Evolutionary conservation across 2,797 vertebrate genomes (phyloP).

Genomic region (Enteromius radiatus): DNA sequence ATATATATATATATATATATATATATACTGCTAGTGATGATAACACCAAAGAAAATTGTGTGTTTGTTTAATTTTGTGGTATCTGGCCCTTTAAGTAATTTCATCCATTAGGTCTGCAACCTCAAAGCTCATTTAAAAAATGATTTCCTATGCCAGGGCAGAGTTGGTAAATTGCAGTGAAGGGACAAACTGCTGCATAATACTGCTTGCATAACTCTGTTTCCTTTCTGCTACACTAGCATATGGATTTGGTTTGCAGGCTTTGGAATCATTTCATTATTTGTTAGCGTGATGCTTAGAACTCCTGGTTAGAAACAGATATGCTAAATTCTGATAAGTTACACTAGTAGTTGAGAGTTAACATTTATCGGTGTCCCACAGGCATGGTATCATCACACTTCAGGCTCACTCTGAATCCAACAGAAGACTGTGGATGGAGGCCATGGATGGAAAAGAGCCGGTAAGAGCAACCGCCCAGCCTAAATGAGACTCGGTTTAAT

Average conservation of each 20-base stretch:
- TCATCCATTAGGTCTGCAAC: not conserved
- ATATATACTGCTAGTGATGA: not conserved
- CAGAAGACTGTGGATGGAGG: conserved; percentile 95
- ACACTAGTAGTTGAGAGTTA: not conserved
- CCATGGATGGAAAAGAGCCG: conserved; percentile 98
- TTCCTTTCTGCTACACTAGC: not conserved
- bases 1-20: too few relatives aligned
- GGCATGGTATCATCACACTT: conserved; percentile 93
- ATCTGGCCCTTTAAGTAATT: not conserved
- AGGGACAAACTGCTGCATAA: not conserved
- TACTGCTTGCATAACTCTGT: not conserved
- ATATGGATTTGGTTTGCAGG: conserved; percentile 12
- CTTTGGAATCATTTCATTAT: not conserved
- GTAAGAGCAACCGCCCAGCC: conserved; percentile 76
- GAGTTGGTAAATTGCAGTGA: not conserved
- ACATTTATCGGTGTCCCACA: conserved; percentile 67
- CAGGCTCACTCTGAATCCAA: conserved; percentile 96
- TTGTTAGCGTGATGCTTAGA: not conserved
- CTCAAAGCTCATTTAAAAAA: not conserved
- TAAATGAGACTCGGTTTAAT: not conserved
- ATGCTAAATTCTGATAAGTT: not conserved
- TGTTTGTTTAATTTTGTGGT: not conserved
- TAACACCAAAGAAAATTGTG: not conserved
- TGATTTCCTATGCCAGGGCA: not conserved
- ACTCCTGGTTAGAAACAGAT: not conserved